A percentile compares a stretch with the other conserved stretches of the same genome.
Conservation (phyloP, 2,888 invertebrate genomes). For the Gasteruption jaculator region DNA sequence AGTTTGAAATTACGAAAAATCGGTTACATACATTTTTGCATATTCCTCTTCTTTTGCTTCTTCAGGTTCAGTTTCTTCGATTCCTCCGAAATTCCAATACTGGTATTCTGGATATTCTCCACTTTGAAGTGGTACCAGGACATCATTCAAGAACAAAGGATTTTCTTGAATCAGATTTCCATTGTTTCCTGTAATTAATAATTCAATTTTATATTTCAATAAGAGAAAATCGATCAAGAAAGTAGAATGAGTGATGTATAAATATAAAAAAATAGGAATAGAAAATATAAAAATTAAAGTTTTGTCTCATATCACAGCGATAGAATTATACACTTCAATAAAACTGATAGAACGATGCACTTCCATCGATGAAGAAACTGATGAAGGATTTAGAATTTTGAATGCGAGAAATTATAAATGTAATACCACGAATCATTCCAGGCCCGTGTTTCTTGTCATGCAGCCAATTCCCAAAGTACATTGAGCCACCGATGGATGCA, state of each 20-base stretch:
- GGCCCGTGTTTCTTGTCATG: constrained; percentile 58
- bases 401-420: background rate
- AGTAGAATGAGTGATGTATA: too few relatives aligned
- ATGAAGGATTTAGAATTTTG: too few relatives aligned
- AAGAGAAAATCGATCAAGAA: background rate
- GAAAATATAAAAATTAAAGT: too few relatives aligned
- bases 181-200: constrained; percentile 53
- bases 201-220: constrained; percentile 5
- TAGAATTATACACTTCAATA: too few relatives aligned
- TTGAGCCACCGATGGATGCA: constrained; percentile 56
- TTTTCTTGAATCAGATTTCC: constrained; percentile 54
- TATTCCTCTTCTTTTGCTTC: constrained; percentile 21
- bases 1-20: too few relatives aligned
- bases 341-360: too few relatives aligned
- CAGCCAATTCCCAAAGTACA: constrained; percentile 57
- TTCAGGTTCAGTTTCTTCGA: constrained; percentile 44
- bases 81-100: too few relatives aligned
- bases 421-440: constrained; percentile 43
- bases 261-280: constrained; percentile 1
- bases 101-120: too few relatives aligned
- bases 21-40: background rate
- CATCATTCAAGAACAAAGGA: constrained; percentile 56
- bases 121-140: constrained; percentile 48
- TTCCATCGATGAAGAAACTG: too few relatives aligned
- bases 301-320: too few relatives aligned